A percentile compares a stretch with the other conserved stretches of the same genome.
phyloP scores from a whole-genome alignment of 1,140 invertebrate genomes.

The Euschistus heros region DNA sequence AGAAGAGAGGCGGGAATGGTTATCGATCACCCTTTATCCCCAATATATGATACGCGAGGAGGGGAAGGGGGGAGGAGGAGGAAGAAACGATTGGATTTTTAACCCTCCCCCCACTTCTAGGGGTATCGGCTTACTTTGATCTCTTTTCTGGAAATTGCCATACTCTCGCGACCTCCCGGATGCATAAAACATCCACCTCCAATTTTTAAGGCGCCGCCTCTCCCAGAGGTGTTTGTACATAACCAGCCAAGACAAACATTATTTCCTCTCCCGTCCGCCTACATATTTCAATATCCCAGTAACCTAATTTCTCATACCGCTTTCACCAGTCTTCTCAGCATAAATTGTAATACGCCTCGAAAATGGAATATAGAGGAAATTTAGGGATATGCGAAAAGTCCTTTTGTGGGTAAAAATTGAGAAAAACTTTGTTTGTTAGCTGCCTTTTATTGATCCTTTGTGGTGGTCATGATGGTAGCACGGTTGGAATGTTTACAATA shows the following conservation, averaged over 20 bases:
- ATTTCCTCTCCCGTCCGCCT: constrained; percentile 4
- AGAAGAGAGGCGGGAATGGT: constrained; percentile 10
- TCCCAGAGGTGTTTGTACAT: constrained; percentile 11
- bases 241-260: constrained; percentile 12
- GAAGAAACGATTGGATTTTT: background rate
- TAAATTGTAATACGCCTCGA: too few relatives aligned
- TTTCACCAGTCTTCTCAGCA: too few relatives aligned
- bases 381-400: too few relatives aligned
- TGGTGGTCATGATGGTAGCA: too few relatives aligned
- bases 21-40: constrained; percentile 11
- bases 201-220: constrained; percentile 12
- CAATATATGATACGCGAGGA: constrained; percentile 4
- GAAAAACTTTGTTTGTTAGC: too few relatives aligned
- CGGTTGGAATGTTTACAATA: too few relatives aligned
- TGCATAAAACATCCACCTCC: constrained; percentile 11
- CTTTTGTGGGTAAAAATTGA: too few relatives aligned
- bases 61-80: background rate
- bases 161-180: constrained; percentile 9
- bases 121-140: constrained; percentile 15
- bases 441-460: too few relatives aligned
- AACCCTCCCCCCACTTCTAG: background rate
- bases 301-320: constrained; percentile 1
- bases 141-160: constrained; percentile 15
- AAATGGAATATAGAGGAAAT: too few relatives aligned
- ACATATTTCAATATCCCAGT: background rate